phyloP scores from a whole-genome alignment of 2,888 invertebrate genomes.

The Auanema sp. region DNA sequence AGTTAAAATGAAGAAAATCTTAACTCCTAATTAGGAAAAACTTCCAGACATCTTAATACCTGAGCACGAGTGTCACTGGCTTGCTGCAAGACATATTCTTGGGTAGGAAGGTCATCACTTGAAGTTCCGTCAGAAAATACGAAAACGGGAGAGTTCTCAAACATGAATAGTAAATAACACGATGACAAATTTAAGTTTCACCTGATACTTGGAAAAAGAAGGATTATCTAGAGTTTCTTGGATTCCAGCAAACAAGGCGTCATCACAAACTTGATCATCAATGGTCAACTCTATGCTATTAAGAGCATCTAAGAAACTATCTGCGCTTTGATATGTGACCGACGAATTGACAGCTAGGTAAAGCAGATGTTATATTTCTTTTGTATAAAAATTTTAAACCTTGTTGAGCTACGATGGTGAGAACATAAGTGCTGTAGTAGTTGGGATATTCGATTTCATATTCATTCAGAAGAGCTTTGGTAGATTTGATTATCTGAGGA shows the following conservation, averaged over 20 bases:
- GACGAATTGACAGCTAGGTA: conserved; percentile 27
- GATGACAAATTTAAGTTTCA: conserved; percentile 3
- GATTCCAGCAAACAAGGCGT: conserved; percentile 34
- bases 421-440: conserved; percentile 33
- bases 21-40: background rate
- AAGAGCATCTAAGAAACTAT: conserved; percentile 25
- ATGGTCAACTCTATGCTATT: conserved; percentile 24
- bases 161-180: background rate
- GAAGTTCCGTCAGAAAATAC: conserved; percentile 45
- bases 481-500: conserved; percentile 27
- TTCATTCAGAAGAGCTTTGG: conserved; percentile 21
- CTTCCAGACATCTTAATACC: conserved; percentile 1
- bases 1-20: conserved; percentile 35
- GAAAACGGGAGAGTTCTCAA: conserved; percentile 45
- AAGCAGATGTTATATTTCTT: too few species aligned
- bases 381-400: background rate
- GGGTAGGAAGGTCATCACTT: conserved; percentile 31
- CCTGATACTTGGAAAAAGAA: conserved; percentile 34
- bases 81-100: conserved; percentile 29
- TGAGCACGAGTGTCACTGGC: conserved; percentile 25
- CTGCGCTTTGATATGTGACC: conserved; percentile 21
- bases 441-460: conserved; percentile 26
- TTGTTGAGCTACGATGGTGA: conserved; percentile 39
- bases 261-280: conserved; percentile 41
- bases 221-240: conserved; percentile 19